These are phyloP conservation scores for Odiellus spinosus DNA, from an alignment of 2,888 invertebrate species.

Conservation along the genomic window DNA sequence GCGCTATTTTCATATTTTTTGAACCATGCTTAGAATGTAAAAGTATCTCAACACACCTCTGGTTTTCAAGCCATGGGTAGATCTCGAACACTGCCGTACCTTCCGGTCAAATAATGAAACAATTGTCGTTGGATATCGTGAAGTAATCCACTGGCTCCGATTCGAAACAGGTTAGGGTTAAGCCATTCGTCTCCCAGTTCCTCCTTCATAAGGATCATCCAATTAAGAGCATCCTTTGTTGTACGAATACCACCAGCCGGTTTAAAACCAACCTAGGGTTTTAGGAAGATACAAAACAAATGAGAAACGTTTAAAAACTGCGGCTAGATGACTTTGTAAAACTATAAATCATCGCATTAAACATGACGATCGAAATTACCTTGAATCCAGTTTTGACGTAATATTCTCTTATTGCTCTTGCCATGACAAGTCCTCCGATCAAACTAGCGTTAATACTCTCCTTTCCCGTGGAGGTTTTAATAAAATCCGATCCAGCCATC, in stretches of 20 bases:
- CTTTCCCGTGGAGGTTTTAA: slow-evolving; percentile 92
- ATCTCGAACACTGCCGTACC: slow-evolving; percentile 6
- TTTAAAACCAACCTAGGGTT: slow-evolving; percentile 72
- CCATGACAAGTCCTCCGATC: slow-evolving; percentile 82
- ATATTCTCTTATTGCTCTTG: slow-evolving; percentile 70
- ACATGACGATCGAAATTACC: too few species aligned
- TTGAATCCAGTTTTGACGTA: slow-evolving; percentile 46
- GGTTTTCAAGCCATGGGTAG: background rate
- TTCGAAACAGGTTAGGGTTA: slow-evolving; percentile 57
- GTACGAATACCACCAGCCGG: slow-evolving; percentile 93
- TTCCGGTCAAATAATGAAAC: slow-evolving; percentile 31
- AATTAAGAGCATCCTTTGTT: slow-evolving; percentile 63
- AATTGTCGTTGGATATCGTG: slow-evolving; percentile 51
- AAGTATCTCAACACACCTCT: too few species aligned
- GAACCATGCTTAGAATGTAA: too few species aligned
- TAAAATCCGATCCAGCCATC: slow-evolving; percentile 63
- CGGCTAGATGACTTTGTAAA: too few species aligned
- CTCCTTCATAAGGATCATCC: slow-evolving; percentile 66
- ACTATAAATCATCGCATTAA: too few species aligned
- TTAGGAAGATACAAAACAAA: slow-evolving; percentile 16
- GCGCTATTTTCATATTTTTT: too few species aligned
- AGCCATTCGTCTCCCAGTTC: slow-evolving; percentile 79
- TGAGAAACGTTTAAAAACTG: background rate
- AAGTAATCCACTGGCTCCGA: slow-evolving; percentile 84
- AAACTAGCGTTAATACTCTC: slow-evolving; percentile 87